Evolutionary conservation across 2,113 vertebrate genomes (phyloP).

Genomic region (Tragelaphus buxtoni): DNA sequence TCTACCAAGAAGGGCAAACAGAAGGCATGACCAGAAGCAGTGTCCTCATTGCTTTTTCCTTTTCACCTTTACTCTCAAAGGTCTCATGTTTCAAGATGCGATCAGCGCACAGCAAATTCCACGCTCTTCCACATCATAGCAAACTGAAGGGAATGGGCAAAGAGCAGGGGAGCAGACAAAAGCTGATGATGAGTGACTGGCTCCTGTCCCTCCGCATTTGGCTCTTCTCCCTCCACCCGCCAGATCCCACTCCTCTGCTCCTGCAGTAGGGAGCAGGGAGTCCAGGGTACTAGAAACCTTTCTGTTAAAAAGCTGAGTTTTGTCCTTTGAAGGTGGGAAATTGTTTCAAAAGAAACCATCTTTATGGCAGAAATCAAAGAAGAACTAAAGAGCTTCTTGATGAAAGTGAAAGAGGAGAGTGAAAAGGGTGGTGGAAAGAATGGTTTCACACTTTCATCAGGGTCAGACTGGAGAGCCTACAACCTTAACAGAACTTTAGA

Average conservation of each 20-base stretch:
- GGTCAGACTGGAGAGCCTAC: background rate
- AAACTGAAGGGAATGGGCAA: background rate
- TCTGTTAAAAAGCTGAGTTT: slow-evolving; percentile 21
- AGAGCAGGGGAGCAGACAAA: background rate
- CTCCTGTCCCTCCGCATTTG: background rate
- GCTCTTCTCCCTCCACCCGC: background rate
- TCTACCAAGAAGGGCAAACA: background rate
- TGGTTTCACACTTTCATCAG: background rate
- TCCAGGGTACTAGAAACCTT: background rate
- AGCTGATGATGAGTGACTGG: background rate
- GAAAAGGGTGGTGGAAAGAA: background rate
- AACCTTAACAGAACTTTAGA: slow-evolving; percentile 20
- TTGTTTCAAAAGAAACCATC: slow-evolving; percentile 11
- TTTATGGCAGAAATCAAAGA: background rate
- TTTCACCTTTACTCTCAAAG: background rate
- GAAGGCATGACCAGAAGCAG: background rate
- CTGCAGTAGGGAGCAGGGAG: background rate
- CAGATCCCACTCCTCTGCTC: background rate
- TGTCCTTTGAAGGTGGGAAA: slow-evolving; percentile 29
- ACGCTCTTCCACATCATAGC: slow-evolving; percentile 6
- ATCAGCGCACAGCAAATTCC: background rate
- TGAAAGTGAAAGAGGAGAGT: background rate
- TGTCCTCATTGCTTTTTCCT: background rate
- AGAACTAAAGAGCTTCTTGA: background rate
- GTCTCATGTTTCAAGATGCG: background rate